These are phyloP conservation scores for Gallinago jamesoni DNA, from an alignment of 2,113 vertebrate genomes.

Conservation along the genomic window DNA sequence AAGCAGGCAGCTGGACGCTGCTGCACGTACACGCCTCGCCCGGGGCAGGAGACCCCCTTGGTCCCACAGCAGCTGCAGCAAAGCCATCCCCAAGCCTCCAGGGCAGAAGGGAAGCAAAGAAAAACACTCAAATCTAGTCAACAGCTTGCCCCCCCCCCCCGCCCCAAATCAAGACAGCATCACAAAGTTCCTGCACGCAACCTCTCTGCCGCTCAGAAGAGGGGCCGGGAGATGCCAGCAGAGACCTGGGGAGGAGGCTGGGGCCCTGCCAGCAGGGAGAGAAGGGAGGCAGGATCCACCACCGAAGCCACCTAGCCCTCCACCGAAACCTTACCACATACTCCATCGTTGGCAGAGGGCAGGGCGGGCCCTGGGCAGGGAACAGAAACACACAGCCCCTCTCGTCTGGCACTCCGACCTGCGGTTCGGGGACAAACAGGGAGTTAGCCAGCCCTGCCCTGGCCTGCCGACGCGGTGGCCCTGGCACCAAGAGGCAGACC, in stretches of 20 bases:
- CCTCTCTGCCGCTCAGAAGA: background rate
- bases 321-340: slow-evolving; percentile 68
- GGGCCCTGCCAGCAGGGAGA: background rate
- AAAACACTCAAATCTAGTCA: background rate
- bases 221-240: background rate
- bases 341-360: slow-evolving; percentile 49
- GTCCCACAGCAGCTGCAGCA: accelerated
- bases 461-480: background rate
- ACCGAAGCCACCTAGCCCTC: slow-evolving; percentile 52
- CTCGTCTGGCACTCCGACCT: slow-evolving; percentile 32
- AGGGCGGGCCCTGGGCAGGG: slow-evolving; percentile 21
- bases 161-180: background rate
- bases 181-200: accelerated
- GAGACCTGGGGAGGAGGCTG: background rate
- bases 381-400: slow-evolving; percentile 39
- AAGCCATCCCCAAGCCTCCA: background rate
- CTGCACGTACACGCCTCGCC: background rate
- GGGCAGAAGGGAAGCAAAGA: background rate
- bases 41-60: background rate
- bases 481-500: background rate
- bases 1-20: background rate
- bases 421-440: slow-evolving; percentile 60
- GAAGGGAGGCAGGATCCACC: slow-evolving; percentile 33
- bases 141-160: background rate
- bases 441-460: slow-evolving; percentile 34